Evolutionary conservation across 2,113 vertebrate genomes (phyloP).

Genomic region (Pantherophis guttatus): DNA sequence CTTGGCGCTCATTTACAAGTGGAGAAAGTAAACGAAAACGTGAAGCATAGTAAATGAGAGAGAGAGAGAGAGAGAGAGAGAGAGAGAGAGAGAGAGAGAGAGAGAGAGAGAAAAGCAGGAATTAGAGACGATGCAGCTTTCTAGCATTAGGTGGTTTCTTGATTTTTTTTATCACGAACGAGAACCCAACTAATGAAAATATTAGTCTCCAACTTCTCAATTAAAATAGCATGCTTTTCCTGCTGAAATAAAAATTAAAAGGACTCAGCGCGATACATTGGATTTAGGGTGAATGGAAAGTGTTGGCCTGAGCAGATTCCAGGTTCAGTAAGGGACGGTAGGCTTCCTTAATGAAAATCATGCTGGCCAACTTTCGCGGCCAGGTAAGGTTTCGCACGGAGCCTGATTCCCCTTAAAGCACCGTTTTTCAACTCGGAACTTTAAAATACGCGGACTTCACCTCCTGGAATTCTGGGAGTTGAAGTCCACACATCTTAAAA

Average conservation of each 20-base stretch:
- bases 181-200: background rate
- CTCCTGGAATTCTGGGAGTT: background rate
- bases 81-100: fast-evolving
- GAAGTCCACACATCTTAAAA: background rate
- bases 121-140: background rate
- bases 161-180: background rate
- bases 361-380: background rate
- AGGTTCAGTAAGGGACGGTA: background rate
- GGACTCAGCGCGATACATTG: background rate
- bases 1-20: background rate
- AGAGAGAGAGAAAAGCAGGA: too few species aligned
- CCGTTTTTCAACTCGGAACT: background rate
- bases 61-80: too few species aligned
- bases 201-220: background rate
- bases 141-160: background rate
- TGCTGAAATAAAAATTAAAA: background rate
- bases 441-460: background rate
- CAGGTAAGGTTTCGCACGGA: background rate
- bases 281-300: background rate
- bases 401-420: background rate
- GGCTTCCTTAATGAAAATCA: background rate
- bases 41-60: background rate
- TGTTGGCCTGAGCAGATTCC: background rate
- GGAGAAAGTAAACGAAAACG: background rate
- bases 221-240: background rate